Evolutionary conservation across 2,797 vertebrate species (phyloP), one percentile per base, ranked within the genome.

Genomic region (Trachops cirrhosus): DNA sequence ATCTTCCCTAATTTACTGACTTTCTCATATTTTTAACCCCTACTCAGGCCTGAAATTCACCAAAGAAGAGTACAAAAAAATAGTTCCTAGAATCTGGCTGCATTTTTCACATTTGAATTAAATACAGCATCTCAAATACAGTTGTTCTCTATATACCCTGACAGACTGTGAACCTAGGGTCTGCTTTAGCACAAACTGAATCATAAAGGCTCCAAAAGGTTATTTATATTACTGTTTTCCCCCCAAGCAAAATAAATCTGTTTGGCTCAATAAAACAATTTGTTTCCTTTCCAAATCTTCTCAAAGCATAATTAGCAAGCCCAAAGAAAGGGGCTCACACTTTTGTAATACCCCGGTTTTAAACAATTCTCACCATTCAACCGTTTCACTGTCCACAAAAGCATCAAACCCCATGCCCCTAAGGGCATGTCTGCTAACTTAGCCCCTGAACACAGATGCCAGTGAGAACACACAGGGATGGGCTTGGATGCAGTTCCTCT

Each of bases 231-330:
- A 79, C 67, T 73, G 46, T 85, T 93, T 87, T 73, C 41, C 18
- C 7, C 7, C 57, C 37, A 77, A 71, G 41, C 52, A 90, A 94
- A 96, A 85, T 37, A 71, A 80, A 89, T 54, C 15, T 37, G n/a
- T 91, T 62, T 88, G 22, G 71, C 39, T 91, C 74, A 95, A 89
- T 74, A 89, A 73, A 93, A 94, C 73, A 91, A 82, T 46, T 80
- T 64, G 50, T 32, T 70, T 52, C 62, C 75, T 86, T 83, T 79
- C 54, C 62, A 91, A 89, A 95, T 91, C 71, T 90, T 86, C 73
- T 79, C 70, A 85, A 75, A 91, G 52, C 41, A 89, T n/a, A 84
- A 50, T 79, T 54, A 96, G 59, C 70, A 95, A 89, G 37, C 22
- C 70, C 83, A 89, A 5, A 34, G 1, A n/a, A 14, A 3, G 75